Conservation (phyloP, 2,888 invertebrate genomes). For the Cosmopolites sordidus region DNA sequence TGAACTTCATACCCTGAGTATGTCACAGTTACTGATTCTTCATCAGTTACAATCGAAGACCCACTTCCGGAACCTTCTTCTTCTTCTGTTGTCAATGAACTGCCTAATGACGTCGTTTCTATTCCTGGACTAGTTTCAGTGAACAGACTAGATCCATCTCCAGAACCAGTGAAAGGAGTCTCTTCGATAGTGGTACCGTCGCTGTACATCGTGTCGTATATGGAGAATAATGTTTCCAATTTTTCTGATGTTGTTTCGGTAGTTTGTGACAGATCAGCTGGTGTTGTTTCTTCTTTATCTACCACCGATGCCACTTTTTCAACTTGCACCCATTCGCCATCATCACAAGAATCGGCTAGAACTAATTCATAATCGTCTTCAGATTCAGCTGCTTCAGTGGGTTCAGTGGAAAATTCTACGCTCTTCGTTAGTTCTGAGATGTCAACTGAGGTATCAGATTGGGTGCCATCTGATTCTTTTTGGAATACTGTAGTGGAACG, state of each 20-base stretch:
- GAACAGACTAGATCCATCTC: slow-evolving; percentile 28
- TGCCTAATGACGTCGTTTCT: slow-evolving; percentile 4
- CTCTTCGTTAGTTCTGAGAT: slow-evolving; percentile 21
- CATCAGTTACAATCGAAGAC: slow-evolving; percentile 25
- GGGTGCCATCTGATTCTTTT: slow-evolving; percentile 15
- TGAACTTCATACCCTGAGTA: background rate
- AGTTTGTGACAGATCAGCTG: background rate
- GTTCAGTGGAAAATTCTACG: slow-evolving; percentile 24
- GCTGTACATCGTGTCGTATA: slow-evolving; percentile 53
- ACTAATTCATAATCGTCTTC: slow-evolving; percentile 56
- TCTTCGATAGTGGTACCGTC: slow-evolving; percentile 45
- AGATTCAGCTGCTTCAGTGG: slow-evolving; percentile 44
- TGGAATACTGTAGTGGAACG: slow-evolving; percentile 3
- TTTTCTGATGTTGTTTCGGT: slow-evolving; percentile 11
- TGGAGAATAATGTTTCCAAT: slow-evolving; percentile 42
- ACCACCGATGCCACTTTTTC: slow-evolving; percentile 36
- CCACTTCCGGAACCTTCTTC: slow-evolving; percentile 32
- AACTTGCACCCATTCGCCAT: slow-evolving; percentile 52
- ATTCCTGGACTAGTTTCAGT: background rate
- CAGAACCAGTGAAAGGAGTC: slow-evolving; percentile 37
- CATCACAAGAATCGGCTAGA: slow-evolving; percentile 52
- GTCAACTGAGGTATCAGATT: slow-evolving; percentile 10
- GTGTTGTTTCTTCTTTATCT: too few species aligned
- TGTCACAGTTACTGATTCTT: background rate
- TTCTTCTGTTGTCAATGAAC: slow-evolving; percentile 12